A percentile compares a stretch with the other conserved stretches of the same genome.
These are phyloP conservation scores for Ectemnius continuus DNA, from an alignment of 2,888 invertebrate genomes.

Conservation along the genomic window DNA sequence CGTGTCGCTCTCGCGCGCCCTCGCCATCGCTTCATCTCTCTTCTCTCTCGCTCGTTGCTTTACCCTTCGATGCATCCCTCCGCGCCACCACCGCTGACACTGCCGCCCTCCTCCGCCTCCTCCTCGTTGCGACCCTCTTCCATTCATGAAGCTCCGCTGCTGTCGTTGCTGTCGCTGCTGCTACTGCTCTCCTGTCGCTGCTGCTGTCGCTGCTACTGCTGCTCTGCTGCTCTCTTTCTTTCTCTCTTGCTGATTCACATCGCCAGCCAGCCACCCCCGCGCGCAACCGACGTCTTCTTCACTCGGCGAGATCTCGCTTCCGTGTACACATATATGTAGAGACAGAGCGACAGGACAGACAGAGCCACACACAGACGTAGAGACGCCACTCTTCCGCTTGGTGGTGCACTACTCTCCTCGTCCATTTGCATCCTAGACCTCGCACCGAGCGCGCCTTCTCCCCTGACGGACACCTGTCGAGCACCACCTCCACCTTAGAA, in stretches of 20 bases:
- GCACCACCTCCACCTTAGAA: neutral
- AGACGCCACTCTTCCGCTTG: neutral
- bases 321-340: too few relatives aligned
- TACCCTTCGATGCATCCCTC: slow-evolving; percentile 18
- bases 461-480: slow-evolving; percentile 5
- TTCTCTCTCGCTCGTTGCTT: slow-evolving; percentile 16
- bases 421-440: neutral
- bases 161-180: slow-evolving; percentile 3
- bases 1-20: too few relatives aligned
- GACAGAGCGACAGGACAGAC: too few relatives aligned
- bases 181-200: neutral
- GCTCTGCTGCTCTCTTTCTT: slow-evolving; percentile 10
- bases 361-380: too few relatives aligned
- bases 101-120: too few relatives aligned
- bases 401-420: neutral
- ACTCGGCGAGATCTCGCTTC: too few relatives aligned
- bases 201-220: neutral
- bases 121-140: slow-evolving; percentile 20
- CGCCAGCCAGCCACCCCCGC: too few relatives aligned
- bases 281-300: too few relatives aligned
- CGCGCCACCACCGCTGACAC: slow-evolving; percentile 17
- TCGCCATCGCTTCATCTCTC: neutral
- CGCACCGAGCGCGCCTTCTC: neutral
- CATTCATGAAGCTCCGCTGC: slow-evolving; percentile 16
- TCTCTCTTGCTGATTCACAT: neutral